phyloP scores from a whole-genome alignment of 2,888 invertebrate species.

The Gastracanthus pulcherrimus region DNA sequence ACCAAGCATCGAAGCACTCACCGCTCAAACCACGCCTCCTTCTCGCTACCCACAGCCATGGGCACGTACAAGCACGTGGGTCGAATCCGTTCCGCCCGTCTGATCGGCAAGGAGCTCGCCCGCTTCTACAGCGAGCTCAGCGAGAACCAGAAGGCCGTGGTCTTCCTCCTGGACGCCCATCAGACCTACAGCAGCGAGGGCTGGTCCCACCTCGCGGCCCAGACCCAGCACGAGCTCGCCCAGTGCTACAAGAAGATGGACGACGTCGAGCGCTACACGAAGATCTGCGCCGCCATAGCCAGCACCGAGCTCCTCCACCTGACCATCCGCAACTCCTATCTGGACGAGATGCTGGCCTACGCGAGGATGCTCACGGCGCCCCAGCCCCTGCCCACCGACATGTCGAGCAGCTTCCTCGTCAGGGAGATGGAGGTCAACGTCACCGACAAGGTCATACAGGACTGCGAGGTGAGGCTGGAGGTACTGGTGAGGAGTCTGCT shows the following conservation, averaged over 20 bases:
- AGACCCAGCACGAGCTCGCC: conserved; percentile 90
- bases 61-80: conserved; percentile 97
- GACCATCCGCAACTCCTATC: conserved; percentile 87
- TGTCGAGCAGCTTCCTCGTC: conserved; percentile 81
- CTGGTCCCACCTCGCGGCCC: conserved; percentile 90
- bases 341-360: conserved; percentile 89
- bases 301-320: conserved; percentile 87
- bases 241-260: conserved; percentile 90
- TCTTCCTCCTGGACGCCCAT: conserved; percentile 91
- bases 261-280: conserved; percentile 87
- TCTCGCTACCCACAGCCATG: too few relatives aligned
- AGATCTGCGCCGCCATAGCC: conserved; percentile 89
- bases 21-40: too few relatives aligned
- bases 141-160: conserved; percentile 92
- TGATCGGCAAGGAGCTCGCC: conserved; percentile 93
- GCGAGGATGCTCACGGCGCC: conserved; percentile 79
- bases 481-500: conserved; percentile 81
- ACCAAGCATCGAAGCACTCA: too few relatives aligned
- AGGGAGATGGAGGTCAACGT: conserved; percentile 80
- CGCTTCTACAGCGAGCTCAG: conserved; percentile 92
- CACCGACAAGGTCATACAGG: conserved; percentile 81
- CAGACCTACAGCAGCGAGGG: conserved; percentile 92
- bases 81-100: conserved; percentile 87
- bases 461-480: conserved; percentile 80
- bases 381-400: conserved; percentile 79